phyloP scores from a whole-genome alignment of 2,888 invertebrate species.

The Phengaris alcon region DNA sequence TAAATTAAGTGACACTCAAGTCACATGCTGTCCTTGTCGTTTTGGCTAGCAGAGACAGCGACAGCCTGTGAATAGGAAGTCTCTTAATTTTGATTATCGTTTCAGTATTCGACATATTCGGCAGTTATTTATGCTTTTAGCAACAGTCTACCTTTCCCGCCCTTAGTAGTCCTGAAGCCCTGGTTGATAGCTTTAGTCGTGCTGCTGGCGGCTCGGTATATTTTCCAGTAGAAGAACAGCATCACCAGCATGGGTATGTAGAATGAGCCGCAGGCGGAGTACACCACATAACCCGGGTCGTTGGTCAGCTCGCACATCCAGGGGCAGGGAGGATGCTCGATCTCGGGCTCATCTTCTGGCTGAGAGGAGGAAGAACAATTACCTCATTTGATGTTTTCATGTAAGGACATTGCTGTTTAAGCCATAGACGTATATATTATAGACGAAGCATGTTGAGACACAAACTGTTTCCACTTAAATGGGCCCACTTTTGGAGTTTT shows the following conservation, averaged over 20 bases:
- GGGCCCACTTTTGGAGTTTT: too few species aligned
- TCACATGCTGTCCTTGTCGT: too few species aligned
- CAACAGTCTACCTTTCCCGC: constrained; percentile 55
- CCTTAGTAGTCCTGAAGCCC: constrained; percentile 92
- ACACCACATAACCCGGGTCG: constrained; percentile 96
- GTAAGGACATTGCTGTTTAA: too few species aligned
- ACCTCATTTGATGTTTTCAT: background rate
- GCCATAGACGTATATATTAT: too few species aligned
- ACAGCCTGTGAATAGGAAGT: too few species aligned
- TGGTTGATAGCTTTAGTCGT: constrained; percentile 96
- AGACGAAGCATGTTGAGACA: too few species aligned
- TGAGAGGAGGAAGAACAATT: constrained; percentile 38
- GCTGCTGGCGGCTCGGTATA: constrained; percentile 95
- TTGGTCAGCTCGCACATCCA: constrained; percentile 95
- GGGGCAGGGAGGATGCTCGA: constrained; percentile 81
- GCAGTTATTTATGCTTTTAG: background rate
- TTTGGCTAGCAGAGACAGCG: too few species aligned
- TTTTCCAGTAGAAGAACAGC: constrained; percentile 98
- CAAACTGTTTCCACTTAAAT: too few species aligned
- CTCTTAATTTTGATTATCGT: too few species aligned
- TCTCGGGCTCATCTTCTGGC: constrained; percentile 60
- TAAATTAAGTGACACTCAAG: too few species aligned
- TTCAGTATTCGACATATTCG: too few species aligned
- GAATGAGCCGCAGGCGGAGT: constrained; percentile 98
- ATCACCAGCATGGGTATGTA: constrained; percentile 98